phyloP scores from a whole-genome alignment of 2,797 vertebrate species.

The Iguana delicatissima region DNA sequence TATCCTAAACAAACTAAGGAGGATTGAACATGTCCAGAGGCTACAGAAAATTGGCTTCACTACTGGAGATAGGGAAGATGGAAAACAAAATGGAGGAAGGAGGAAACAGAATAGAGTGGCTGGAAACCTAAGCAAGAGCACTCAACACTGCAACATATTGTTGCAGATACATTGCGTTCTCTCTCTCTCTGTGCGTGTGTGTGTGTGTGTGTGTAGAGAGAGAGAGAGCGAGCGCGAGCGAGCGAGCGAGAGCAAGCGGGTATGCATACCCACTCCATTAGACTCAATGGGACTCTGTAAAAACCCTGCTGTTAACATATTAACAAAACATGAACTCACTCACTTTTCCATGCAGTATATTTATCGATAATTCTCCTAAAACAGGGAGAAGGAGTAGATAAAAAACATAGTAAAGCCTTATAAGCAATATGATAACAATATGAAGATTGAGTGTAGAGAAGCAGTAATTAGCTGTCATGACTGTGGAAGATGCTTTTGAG shows the following conservation, averaged over 20 bases:
- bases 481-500: conserved; percentile 44
- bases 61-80: no score
- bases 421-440: not conserved
- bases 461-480: conserved; percentile 47
- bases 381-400: not conserved
- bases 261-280: not conserved
- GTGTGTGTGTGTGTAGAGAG: not conserved
- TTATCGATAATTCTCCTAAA: not conserved
- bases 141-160: no score
- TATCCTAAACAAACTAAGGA: no score
- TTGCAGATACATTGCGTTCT: no score
- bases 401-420: not conserved
- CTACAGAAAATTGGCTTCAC: no score
- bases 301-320: not conserved
- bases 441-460: conserved; percentile 34
- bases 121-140: no score
- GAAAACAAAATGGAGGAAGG: no score
- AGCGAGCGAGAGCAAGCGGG: not conserved
- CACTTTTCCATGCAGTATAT: not conserved
- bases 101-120: no score
- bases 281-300: not conserved
- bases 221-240: no score
- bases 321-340: not conserved
- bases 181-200: not conserved
- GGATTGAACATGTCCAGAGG: no score